Evolutionary conservation across 1,140 invertebrate genomes (phyloP).

Genomic region (Rhagoletis zephyria): DNA sequence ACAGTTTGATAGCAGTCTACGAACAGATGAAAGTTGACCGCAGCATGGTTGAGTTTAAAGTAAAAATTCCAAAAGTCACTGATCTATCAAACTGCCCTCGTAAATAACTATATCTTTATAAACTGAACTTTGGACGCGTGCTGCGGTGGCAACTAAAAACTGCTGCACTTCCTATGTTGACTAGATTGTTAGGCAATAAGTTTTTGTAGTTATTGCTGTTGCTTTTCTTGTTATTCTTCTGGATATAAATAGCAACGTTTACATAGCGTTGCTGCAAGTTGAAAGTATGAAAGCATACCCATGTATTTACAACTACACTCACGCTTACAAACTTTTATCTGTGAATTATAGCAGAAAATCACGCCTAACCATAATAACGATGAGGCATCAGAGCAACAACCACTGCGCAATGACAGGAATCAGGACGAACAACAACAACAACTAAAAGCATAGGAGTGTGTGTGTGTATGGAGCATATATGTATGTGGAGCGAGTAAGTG

Average conservation of each 20-base stretch:
- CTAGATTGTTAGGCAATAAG: not conserved
- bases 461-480: not conserved
- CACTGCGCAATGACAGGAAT: not conserved
- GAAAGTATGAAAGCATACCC: not conserved
- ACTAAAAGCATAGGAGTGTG: too few relatives aligned
- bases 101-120: too few relatives aligned
- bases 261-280: not conserved
- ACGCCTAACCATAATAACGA: slow-evolving; percentile 31
- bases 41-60: too few relatives aligned
- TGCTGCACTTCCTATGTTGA: not conserved
- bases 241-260: not conserved
- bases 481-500: not conserved
- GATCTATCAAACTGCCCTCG: too few relatives aligned
- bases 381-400: not conserved
- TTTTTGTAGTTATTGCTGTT: not conserved
- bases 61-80: too few relatives aligned
- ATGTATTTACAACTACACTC: not conserved
- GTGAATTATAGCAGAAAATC: slow-evolving; percentile 50
- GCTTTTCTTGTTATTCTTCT: too few relatives aligned
- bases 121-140: too few relatives aligned
- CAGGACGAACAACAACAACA: not conserved
- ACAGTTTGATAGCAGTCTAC: too few relatives aligned
- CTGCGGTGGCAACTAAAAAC: not conserved
- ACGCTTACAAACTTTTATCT: not conserved
- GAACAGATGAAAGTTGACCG: too few relatives aligned